Evolutionary conservation across 2,113 vertebrate species (phyloP).

Genomic region (Atractosteus spatula): DNA sequence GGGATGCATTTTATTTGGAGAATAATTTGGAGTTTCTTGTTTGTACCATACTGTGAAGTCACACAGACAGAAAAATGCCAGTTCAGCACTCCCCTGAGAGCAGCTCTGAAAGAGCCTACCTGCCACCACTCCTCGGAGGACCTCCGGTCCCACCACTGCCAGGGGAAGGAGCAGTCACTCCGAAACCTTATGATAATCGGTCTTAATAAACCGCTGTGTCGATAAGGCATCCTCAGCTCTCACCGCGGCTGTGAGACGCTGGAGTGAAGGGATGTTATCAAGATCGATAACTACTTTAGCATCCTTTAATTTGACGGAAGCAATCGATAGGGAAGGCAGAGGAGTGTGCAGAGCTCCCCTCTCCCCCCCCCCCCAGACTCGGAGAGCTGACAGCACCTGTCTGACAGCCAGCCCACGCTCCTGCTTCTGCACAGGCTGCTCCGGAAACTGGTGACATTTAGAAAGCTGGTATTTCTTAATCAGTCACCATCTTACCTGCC

Average conservation of each 20-base stretch:
- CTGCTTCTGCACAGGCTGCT: not conserved
- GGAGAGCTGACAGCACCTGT: slow-evolving; percentile 16
- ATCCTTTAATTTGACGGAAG: slow-evolving; percentile 61
- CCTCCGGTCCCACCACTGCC: not conserved
- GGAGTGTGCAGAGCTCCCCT: slow-evolving; percentile 11
- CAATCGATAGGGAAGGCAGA: slow-evolving; percentile 51
- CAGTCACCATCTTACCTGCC: no score
- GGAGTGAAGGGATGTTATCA: slow-evolving; percentile 35
- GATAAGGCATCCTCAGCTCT: slow-evolving; percentile 24
- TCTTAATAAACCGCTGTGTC: slow-evolving; percentile 37
- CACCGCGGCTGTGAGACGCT: slow-evolving; percentile 13
- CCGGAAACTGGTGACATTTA: not conserved
- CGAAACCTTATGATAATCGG: not conserved
- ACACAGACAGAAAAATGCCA: no score
- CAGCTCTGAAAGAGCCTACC: not conserved
- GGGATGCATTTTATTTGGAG: no score
- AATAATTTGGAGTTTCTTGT: no score
- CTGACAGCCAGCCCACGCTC: not conserved
- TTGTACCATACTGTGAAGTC: no score
- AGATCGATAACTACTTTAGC: slow-evolving; percentile 62
- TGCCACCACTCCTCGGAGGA: no score
- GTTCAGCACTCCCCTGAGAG: no score
- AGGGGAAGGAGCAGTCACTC: not conserved
- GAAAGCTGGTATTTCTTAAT: no score
- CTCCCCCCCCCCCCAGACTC: not conserved